Percentiles rank a stretch among this genome's conserved stretches.
phyloP scores from a whole-genome alignment of 2,113 vertebrate species.

The Ifrita kowaldi region DNA sequence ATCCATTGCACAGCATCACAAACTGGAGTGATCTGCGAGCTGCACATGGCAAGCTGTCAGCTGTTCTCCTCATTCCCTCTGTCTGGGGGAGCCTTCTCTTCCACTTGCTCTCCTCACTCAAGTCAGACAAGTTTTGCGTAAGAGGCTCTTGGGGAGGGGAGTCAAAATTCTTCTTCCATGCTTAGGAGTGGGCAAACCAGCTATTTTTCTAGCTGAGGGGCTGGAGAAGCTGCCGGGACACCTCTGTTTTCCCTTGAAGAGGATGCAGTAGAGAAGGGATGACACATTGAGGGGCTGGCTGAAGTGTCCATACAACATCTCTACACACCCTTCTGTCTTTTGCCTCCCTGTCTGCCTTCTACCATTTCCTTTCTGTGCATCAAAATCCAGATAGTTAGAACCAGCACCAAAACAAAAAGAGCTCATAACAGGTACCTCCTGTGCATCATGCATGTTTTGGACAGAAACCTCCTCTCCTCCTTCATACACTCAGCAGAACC shows the following conservation, averaged over 20 bases:
- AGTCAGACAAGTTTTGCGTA: constrained; percentile 3
- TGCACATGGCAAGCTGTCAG: constrained; percentile 2
- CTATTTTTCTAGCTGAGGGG: not conserved
- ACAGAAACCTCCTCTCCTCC: not conserved
- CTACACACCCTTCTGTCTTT: not conserved
- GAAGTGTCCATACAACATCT: not conserved
- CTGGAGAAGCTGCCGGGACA: not conserved
- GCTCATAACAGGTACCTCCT: not conserved
- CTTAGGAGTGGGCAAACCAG: not conserved
- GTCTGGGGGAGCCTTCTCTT: not conserved
- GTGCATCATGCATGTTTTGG: not conserved
- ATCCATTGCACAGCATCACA: not conserved
- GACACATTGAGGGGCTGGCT: not conserved
- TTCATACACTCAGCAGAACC: not conserved
- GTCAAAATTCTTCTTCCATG: not conserved
- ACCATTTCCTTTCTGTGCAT: not conserved
- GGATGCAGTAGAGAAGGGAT: not conserved
- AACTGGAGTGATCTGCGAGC: not conserved
- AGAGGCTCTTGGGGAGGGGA: not conserved
- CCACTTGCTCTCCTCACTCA: constrained; percentile 22
- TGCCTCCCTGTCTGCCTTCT: not conserved
- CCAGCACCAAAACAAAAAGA: not conserved
- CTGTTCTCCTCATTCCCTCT: constrained; percentile 4
- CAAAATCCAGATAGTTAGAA: not conserved
- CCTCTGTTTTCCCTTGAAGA: not conserved